A percentile compares a stretch with the other conserved stretches of the same genome.
Conservation (phyloP, 2,113 vertebrate genomes). For the Hydropotes inermis region DNA sequence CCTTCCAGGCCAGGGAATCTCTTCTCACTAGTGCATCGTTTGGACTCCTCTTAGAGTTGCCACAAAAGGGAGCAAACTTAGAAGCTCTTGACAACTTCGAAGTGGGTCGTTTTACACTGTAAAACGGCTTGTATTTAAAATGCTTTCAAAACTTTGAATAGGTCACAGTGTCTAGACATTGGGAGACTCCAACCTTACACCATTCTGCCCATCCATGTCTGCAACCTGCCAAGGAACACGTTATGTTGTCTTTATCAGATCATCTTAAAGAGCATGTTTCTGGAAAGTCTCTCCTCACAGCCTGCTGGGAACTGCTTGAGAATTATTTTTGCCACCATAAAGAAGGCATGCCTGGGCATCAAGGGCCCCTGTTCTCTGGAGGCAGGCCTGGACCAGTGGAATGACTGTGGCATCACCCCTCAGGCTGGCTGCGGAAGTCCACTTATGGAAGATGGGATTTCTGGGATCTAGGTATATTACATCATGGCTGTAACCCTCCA, state of each 20-base stretch:
- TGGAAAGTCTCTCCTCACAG: neutral
- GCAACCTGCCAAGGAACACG: neutral
- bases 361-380: neutral
- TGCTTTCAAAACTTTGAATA: slow-evolving; percentile 27
- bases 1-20: neutral
- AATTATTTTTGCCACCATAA: neutral
- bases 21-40: neutral
- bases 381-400: neutral
- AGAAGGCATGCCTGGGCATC: neutral
- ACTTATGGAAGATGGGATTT: neutral
- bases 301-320: neutral
- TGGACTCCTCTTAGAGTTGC: neutral
- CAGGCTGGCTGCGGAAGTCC: neutral
- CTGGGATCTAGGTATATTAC: neutral
- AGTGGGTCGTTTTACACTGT: neutral
- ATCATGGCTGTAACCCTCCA: neutral
- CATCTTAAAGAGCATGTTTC: slow-evolving; percentile 7
- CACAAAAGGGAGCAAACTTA: neutral
- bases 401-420: neutral
- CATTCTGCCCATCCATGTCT: neutral
- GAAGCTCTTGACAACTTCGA: neutral
- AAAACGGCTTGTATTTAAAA: slow-evolving; percentile 49
- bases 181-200: neutral
- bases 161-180: slow-evolving; percentile 48
- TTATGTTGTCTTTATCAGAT: slow-evolving; percentile 26